Conservation (phyloP, 2,888 invertebrate genomes). For the Parthenolecanium corni region DNA sequence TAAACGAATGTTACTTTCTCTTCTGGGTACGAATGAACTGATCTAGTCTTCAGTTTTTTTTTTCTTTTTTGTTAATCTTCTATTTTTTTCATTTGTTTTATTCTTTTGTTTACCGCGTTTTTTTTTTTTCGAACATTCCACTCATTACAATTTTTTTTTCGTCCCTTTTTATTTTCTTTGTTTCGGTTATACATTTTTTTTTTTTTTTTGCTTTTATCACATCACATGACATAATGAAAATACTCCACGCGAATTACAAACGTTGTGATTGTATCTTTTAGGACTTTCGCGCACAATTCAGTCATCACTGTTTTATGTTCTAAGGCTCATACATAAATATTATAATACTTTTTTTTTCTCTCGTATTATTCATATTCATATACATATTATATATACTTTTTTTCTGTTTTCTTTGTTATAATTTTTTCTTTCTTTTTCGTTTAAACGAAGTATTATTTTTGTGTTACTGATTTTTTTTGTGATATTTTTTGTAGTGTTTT, state of each 20-base stretch:
- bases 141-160: not conserved
- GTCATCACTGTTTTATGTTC: constrained; percentile 21
- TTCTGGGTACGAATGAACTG: constrained; percentile 15
- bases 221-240: constrained; percentile 7
- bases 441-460: constrained; percentile 27
- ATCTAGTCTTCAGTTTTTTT: constrained; percentile 26
- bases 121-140: not conserved
- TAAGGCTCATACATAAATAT: constrained; percentile 25
- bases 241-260: constrained; percentile 8
- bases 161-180: not conserved
- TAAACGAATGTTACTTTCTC: constrained; percentile 10
- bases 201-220: constrained; percentile 2
- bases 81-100: not conserved
- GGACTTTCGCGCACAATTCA: constrained; percentile 28
- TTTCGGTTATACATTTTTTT: not conserved
- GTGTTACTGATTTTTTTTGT: constrained; percentile 27
- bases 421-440: constrained; percentile 13
- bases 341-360: constrained; percentile 13
- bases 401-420: constrained; percentile 24
- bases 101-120: too few species aligned
- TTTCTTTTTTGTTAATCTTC: not conserved
- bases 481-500: constrained; percentile 28
- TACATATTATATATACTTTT: not conserved
- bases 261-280: constrained; percentile 25
- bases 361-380: not conserved